phyloP scores from a whole-genome alignment of 2,797 vertebrate genomes.

The Enteromius anoplus region DNA sequence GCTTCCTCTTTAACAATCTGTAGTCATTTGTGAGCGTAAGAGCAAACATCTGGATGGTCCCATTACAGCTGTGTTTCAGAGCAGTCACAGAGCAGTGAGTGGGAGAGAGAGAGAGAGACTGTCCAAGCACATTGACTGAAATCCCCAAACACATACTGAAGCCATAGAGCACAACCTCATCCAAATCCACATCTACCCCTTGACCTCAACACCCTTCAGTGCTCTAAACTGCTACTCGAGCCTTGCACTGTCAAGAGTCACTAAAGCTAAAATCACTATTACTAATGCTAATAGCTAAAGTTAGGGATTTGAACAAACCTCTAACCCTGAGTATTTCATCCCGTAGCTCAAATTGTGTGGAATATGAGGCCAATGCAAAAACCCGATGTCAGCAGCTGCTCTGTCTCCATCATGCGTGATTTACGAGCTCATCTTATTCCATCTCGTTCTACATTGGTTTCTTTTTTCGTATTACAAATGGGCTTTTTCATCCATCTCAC shows the following conservation, averaged over 20 bases:
- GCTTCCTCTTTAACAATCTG: constrained; percentile 31
- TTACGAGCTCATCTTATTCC: constrained; percentile 82
- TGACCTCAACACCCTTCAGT: not conserved
- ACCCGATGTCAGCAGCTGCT: constrained; percentile 56
- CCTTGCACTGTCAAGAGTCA: constrained; percentile 1
- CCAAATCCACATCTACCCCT: constrained; percentile 45
- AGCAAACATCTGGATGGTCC: constrained; percentile 51
- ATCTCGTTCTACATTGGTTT: constrained; percentile 63
- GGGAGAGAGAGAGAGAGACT: not conserved
- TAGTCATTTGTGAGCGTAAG: constrained; percentile 19
- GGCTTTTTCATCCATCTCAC: constrained; percentile 41
- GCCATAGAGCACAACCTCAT: constrained; percentile 13
- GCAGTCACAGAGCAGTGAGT: not conserved
- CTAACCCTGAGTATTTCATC: constrained; percentile 23
- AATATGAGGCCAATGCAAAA: constrained; percentile 45
- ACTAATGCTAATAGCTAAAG: not conserved
- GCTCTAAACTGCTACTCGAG: not conserved
- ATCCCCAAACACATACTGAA: constrained; percentile 34
- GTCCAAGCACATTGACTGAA: constrained; percentile 28
- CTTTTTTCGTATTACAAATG: constrained; percentile 22
- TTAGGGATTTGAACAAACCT: constrained; percentile 1
- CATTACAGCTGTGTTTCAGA: constrained; percentile 46
- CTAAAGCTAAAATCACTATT: not conserved
- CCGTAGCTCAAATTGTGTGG: constrained; percentile 47
- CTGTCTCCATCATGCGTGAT: constrained; percentile 69